phyloP scores from a whole-genome alignment of 2,797 vertebrate species.

The Phylloscopus collybita region DNA sequence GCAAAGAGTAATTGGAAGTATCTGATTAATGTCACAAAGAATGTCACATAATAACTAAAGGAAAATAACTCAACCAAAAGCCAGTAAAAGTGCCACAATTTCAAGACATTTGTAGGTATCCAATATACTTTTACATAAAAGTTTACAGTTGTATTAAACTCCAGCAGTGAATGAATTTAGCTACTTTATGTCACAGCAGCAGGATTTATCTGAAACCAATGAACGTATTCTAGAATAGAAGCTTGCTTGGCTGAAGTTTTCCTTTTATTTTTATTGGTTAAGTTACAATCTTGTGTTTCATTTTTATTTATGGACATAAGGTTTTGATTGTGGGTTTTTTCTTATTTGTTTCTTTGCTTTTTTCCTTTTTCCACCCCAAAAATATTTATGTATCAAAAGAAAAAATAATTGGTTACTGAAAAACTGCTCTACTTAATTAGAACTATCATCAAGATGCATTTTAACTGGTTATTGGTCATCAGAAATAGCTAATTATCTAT shows the following conservation, averaged over 20 bases:
- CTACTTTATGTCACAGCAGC: constrained; percentile 8
- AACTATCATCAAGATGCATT: background rate
- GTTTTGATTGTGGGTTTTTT: background rate
- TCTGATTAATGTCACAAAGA: background rate
- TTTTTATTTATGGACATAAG: background rate
- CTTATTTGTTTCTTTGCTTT: accelerated
- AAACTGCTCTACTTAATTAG: background rate
- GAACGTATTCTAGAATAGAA: background rate
- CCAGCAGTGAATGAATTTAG: constrained; percentile 27
- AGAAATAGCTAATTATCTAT: background rate
- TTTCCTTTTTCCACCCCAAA: accelerated
- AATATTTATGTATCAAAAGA: background rate
- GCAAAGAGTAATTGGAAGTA: constrained; percentile 4
- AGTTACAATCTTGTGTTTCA: background rate
- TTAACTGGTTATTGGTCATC: background rate
- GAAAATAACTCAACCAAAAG: constrained; percentile 17
- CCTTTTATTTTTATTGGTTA: constrained; percentile 7
- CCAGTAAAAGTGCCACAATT: background rate
- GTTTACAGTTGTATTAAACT: constrained; percentile 40
- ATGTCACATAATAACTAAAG: background rate
- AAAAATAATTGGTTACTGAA: background rate
- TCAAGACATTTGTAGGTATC: background rate
- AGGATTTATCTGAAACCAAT: constrained; percentile 21
- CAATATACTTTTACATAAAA: constrained; percentile 56
- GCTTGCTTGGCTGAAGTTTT: background rate